Evolutionary conservation across 2,888 invertebrate genomes (phyloP).

Genomic region (Ceriagrion tenellum): DNA sequence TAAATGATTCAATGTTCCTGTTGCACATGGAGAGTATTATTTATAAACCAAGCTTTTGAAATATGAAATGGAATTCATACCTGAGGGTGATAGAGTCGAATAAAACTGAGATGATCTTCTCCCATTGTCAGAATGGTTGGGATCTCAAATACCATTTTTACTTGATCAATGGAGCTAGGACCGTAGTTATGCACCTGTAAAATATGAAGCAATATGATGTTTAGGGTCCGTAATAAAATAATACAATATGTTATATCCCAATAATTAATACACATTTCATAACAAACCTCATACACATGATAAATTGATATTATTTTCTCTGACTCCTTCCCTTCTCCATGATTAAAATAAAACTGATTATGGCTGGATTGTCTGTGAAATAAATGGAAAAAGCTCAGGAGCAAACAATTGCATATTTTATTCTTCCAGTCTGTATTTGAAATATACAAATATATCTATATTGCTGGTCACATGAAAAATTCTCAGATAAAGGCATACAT

Average conservation of each 20-base stretch:
- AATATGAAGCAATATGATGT: not conserved
- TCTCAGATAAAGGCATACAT: not conserved
- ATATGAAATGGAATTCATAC: not conserved
- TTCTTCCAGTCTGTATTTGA: not conserved
- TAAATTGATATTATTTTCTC: slow-evolving; percentile 39
- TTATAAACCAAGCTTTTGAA: not conserved
- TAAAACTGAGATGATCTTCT: not conserved
- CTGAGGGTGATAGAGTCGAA: slow-evolving; percentile 56
- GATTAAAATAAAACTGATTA: slow-evolving; percentile 32
- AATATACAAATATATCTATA: too few species aligned
- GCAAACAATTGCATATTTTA: too few species aligned
- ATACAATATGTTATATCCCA: not conserved
- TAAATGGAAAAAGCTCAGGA: not conserved
- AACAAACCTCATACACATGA: slow-evolving; percentile 64
- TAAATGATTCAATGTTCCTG: too few species aligned
- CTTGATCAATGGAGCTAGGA: slow-evolving; percentile 65
- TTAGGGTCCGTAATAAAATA: not conserved
- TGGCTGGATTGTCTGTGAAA: slow-evolving; percentile 58
- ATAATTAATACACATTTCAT: not conserved
- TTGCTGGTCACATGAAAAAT: not conserved
- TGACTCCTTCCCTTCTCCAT: not conserved
- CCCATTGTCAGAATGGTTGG: slow-evolving; percentile 15
- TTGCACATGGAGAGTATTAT: too few species aligned
- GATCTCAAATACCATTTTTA: slow-evolving; percentile 47
- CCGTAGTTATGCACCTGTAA: slow-evolving; percentile 68